phyloP scores from a whole-genome alignment of 2,797 vertebrate species.

The Chelon auratus region DNA sequence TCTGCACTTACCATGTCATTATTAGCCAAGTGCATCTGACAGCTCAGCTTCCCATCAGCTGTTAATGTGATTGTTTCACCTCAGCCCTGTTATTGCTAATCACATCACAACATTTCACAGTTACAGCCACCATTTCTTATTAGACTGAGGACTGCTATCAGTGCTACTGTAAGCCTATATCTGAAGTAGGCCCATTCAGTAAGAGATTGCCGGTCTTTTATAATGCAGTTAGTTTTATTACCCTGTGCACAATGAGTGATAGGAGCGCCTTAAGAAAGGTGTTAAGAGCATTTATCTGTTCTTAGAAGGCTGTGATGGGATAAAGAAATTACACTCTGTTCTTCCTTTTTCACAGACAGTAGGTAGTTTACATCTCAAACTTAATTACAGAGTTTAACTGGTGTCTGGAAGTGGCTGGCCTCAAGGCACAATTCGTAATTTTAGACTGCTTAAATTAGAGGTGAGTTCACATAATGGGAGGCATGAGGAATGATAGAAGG shows the following conservation, averaged over 20 bases:
- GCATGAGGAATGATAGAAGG: neutral
- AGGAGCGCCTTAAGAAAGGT: conserved; percentile 64
- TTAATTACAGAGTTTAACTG: conserved; percentile 53
- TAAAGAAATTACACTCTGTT: conserved; percentile 43
- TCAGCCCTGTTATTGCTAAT: conserved; percentile 60
- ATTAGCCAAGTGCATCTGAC: conserved; percentile 52
- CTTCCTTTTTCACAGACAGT: conserved; percentile 46
- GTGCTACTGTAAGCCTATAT: conserved; percentile 32
- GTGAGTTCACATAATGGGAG: conserved; percentile 11
- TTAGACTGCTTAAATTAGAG: conserved; percentile 3
- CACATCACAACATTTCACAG: conserved; percentile 55
- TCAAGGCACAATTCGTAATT: conserved; percentile 15
- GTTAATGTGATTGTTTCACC: conserved; percentile 60
- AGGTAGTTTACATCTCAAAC: conserved; percentile 59
- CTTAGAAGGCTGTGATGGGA: conserved; percentile 55
- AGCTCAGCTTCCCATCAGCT: conserved; percentile 51
- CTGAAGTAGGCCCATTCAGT: conserved; percentile 45
- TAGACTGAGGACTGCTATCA: conserved; percentile 43
- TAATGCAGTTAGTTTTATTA: conserved; percentile 72
- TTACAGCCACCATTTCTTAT: conserved; percentile 45
- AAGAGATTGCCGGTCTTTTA: conserved; percentile 57
- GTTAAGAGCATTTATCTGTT: conserved; percentile 68
- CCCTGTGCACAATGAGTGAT: conserved; percentile 49
- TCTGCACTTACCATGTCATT: conserved; percentile 62
- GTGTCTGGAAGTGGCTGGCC: conserved; percentile 21